Conservation (phyloP, 2,797 vertebrate genomes). For the Hyperoplus lanceolatus region DNA sequence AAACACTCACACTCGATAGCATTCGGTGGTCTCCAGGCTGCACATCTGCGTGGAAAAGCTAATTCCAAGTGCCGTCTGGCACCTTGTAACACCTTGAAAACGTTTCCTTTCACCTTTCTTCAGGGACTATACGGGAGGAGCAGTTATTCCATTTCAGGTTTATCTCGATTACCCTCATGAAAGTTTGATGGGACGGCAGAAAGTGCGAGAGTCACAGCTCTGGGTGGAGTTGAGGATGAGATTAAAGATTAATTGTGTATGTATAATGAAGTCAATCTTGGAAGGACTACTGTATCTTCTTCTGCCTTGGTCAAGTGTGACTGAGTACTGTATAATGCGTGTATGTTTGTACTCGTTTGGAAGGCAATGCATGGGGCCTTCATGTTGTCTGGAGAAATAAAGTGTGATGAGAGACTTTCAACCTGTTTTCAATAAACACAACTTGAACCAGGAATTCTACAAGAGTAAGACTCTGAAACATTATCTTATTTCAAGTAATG, state of each 20-base stretch:
- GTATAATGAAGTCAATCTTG: conserved; percentile 54
- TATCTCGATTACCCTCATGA: conserved; percentile 85
- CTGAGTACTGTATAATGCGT: neutral
- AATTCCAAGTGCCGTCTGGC: conserved; percentile 64
- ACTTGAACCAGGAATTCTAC: neutral
- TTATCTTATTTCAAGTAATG: neutral
- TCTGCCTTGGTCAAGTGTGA: conserved; percentile 8
- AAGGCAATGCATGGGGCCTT: too few species aligned
- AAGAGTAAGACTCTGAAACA: neutral
- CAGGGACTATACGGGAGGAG: conserved; percentile 18
- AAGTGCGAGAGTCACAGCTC: conserved; percentile 57
- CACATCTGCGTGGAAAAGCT: conserved; percentile 21
- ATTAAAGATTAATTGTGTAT: conserved; percentile 80
- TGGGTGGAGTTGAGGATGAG: conserved; percentile 63
- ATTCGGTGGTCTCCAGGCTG: neutral
- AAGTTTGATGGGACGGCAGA: conserved; percentile 76
- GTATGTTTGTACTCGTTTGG: too few species aligned
- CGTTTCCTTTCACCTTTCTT: conserved; percentile 55
- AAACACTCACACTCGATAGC: conserved; percentile 3
- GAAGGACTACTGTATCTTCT: conserved; percentile 13
- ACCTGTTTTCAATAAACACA: neutral
- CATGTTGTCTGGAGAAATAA: too few species aligned
- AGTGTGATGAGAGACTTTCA: neutral
- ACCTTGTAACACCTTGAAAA: conserved; percentile 61
- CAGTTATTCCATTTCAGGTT: conserved; percentile 73